Base-by-base conservation (phyloP, 2,113 vertebrate genomes). In the Cranoglanis bouderius region DNA sequence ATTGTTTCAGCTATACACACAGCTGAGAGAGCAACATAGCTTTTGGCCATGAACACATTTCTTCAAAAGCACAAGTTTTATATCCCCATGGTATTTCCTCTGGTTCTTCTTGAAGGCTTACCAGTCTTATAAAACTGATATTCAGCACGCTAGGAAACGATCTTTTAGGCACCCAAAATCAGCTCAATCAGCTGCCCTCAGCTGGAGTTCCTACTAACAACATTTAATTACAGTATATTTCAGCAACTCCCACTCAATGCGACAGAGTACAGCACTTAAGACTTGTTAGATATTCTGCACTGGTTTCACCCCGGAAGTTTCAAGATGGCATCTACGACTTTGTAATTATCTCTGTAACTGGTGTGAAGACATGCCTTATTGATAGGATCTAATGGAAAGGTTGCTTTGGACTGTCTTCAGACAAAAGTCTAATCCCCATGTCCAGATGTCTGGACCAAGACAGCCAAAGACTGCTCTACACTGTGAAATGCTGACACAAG, bases 401-500 rank as follows among this genome's bases (percentile, higher is more conserved):
- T 80, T 80, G 14, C n/a, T 82, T 35, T 82, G 51, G 78, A 82
- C n/a, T 12, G 14, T 35, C 18, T 57, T 18, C 80, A 82, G 29
- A 53, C 49, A 38, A 32, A 81, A 38, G 51, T 57, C 32, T 24
- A 82, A 82, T 57, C 53, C 80, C 53, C 7, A 38, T 38, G 80
- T 26, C 80, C 19, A n/a, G n/a, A 55, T 35, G 26, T 51, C 29
- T 80, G 29, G 49, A 32, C 16, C 53, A 82, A 55, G 49, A 55
- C 78, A 1, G 24, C 43, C 75, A 51, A 53, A 80, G 43, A 2
- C 72, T 43, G 72, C 9, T 43, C 38, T 43, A 75, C 19, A 75
- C 38, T 75, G 70, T 74, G 72, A 75, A 75, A 75, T 19, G 5
- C 26, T 78, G 75, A 49, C 51, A 4, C 78, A 81, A 81, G 78